Base-by-base conservation (phyloP, 2,888 invertebrate species). In the Hydraecia micacea region DNA sequence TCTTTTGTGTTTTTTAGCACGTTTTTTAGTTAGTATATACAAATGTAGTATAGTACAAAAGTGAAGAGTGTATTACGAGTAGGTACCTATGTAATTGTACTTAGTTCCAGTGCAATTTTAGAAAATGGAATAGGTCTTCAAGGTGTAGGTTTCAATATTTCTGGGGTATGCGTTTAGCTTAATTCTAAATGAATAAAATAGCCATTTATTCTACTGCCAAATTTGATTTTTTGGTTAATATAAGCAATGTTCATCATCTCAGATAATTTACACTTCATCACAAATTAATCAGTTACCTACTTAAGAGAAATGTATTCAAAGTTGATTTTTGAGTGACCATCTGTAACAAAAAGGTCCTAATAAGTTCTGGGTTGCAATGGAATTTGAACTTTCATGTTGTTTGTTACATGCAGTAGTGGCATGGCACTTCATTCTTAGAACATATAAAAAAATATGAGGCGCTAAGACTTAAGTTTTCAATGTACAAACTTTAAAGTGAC, bases 1-100 rank as follows among this genome's bases (percentile, higher is more conserved):
- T 75, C 60, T 52, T 87, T 81, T 77, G 71, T 83, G 79, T 73
- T 72, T 74, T 46, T 65, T 71, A 42, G 39, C 55, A 79, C 39
- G 65, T 73, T 70, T 73, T 84, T 63, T n/a, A 49, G 58, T 67
- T 25, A 36, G 11, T 55, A 25, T 25, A 62, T 21, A 32, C 9
- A 36, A 36, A 36, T 36, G 25, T 5, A 63, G 63, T 63, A 25
- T 36, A 36, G 5, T 13, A 39, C 11, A 28, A 25, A 13, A 55
- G 25, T 55, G 25, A 55, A 42, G 25, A 21, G 25, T 25, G 25
- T 42, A 32, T 39, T 11, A 28, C 15, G 9, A 69, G 25, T 42
- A 55, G 15, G 2, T 69, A n/a, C 11, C n/a, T 21, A 63, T 4
- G 9, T 63, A 62, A 36, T 63, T 63, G 63, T 36, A 36, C 25